These are phyloP conservation scores for Turdus rufiventris DNA, from an alignment of 2,113 vertebrate species.

Conservation along the genomic window DNA sequence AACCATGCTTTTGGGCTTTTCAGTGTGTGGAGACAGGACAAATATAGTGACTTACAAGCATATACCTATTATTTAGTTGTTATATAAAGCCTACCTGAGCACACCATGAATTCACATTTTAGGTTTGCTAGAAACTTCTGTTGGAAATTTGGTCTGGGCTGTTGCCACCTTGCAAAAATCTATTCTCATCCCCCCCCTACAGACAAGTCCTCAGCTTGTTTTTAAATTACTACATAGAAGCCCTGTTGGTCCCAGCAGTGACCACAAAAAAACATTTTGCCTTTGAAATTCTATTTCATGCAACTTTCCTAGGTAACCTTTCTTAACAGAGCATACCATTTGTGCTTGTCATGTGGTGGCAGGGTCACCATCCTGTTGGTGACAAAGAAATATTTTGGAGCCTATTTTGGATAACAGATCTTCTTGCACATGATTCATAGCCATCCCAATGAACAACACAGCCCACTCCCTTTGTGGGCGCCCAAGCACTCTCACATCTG, in stretches of 20 bases:
- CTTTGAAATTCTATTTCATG: slow-evolving; percentile 7
- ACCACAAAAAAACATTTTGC: not conserved
- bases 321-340: not conserved
- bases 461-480: not conserved
- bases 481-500: fast-evolving
- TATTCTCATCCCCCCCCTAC: not conserved
- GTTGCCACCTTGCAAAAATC: not conserved
- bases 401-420: not conserved
- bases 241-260: not conserved
- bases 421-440: not conserved
- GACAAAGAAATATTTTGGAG: not conserved
- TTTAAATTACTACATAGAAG: not conserved
- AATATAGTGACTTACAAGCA: slow-evolving; percentile 38
- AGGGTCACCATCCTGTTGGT: not conserved
- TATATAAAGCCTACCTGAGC: slow-evolving; percentile 53
- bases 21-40: slow-evolving; percentile 11
- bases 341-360: not conserved
- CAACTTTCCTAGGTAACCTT: not conserved
- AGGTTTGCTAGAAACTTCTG: slow-evolving; percentile 23
- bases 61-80: slow-evolving; percentile 66
- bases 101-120: slow-evolving; percentile 29
- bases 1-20: not conserved
- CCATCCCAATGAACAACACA: not conserved
- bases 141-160: slow-evolving; percentile 37
- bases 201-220: not conserved